Base-by-base conservation (phyloP, 2,113 vertebrate species). In the Tichodroma muraria region DNA sequence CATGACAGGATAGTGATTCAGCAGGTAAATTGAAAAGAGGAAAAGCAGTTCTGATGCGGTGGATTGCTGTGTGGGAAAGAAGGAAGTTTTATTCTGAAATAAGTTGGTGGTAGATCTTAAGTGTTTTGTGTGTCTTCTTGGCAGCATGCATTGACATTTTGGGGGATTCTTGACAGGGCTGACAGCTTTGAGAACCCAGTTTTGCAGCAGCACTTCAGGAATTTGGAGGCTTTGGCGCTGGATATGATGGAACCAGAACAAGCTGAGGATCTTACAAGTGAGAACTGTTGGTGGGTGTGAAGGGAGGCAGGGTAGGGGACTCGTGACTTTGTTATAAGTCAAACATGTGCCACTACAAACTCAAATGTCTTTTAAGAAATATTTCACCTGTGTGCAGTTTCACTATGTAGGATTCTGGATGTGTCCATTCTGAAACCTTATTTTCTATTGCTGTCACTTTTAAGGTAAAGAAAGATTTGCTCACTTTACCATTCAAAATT, bases 111-210 rank as follows among this genome's bases (percentile, higher is more conserved):
- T 38, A 87, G 61, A 27, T 75, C 40, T 85, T 91, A 12, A 4
- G 9, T 57, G 17, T 92, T 68, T 88, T 56, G 52, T 63, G 63
- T 86, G 35, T 63, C 31, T 44, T 61, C 64, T 85, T 81, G 50
- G 28, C 68, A 82, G 45, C 35, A 28, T 54, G 23, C 44, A 84
- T 23, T 93, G 92, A 95, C 38, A 54, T 76, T 89, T 61, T 80
- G 66, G 86, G 91, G 68, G 13, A 77, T 85, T 96, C 52, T 90
- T 95, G 59, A 71, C 94, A 99, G 99, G 98, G 98, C 97, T 80
- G 99, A 99, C 73, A 97, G 98, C 53, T 99, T 99, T 97, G 99
- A 99, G 98, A 99, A 99, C 95, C 99, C 99, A 4, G 98, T 98
- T 63, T 96, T 99, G 70, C 99, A 99, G 96, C 98, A 99, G 94